Evolutionary conservation across 1,140 invertebrate genomes (phyloP), one percentile per base, ranked within the genome.

Genomic region (Hydropsyche tenuis): DNA sequence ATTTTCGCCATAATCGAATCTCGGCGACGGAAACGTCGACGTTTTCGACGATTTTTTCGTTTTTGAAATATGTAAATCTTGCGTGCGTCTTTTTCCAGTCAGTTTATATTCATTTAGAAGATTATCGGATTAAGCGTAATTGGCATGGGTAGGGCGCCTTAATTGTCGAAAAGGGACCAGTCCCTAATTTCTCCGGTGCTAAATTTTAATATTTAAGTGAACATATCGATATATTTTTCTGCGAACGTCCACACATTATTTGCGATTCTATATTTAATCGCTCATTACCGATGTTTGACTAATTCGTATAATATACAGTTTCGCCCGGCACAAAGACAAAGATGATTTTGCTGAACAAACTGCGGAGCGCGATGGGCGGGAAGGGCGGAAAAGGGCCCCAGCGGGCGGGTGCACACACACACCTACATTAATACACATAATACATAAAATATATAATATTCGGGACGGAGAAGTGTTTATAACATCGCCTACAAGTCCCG

Each of bases 401-500:
- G 30, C 3, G 30, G 30, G 30, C 3, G 30, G 30, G 30, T 37
- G 30, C 9, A 37, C 30, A 9, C 3, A 37, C 3, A 37, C 30
- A 3, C 30, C 30, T 9, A 37, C 9, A 37, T 37, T 37, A 37
- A 37, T 37, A 37, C 23, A 22, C 22, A 12, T 14, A 25, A 16
- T 46, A 16, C n/a, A n/a, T n/a, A n/a, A n/a, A n/a, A n/a, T n/a
- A 9, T 9, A 37, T 37, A 37, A 37, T 37, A 37, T 9, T 4
- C 3, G 30, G 9, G 46, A 9, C 14, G 63, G 23, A 66, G 27
- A 66, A 73, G 51, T 66, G 63, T 69, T 69, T 68, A 69, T 68
- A 66, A 68, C 72, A 68, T 56, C 64, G 42, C 63, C 63, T 60
- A 43, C 75, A 65, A 76, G 62, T 76, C 72, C 75, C 75, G 64